Evolutionary conservation across 2,113 vertebrate species (phyloP).

Genomic region (Lynx canadensis): DNA sequence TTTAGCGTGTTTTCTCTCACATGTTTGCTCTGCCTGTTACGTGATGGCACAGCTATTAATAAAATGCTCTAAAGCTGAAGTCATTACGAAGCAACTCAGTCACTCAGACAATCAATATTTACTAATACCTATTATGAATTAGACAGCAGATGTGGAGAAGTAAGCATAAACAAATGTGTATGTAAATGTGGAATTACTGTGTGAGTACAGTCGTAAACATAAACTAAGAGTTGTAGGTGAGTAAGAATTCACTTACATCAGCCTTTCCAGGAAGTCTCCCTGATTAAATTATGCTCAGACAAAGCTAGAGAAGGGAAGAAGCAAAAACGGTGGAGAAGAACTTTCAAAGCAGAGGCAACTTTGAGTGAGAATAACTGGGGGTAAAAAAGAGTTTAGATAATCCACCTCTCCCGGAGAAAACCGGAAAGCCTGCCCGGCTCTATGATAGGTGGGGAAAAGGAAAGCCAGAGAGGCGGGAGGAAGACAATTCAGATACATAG

Average conservation of each 20-base stretch:
- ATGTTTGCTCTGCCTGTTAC: not conserved
- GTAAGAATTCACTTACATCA: not conserved
- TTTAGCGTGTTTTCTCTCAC: not conserved
- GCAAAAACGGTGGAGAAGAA: no score
- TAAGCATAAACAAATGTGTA: not conserved
- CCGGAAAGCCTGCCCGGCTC: fast-evolving
- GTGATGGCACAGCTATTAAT: not conserved
- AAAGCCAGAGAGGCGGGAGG: fast-evolving
- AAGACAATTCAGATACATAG: not conserved
- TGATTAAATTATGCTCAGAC: not conserved
- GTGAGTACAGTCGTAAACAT: not conserved
- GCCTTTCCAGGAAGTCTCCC: not conserved
- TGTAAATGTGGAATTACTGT: not conserved
- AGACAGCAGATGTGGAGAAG: not conserved
- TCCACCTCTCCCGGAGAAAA: fast-evolving
- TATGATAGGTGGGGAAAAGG: fast-evolving
- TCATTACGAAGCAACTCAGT: no score
- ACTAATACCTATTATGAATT: not conserved
- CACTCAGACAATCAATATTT: not conserved
- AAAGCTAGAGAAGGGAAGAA: not conserved
- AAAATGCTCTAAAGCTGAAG: not conserved
- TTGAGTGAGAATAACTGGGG: not conserved
- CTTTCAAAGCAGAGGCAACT: not conserved
- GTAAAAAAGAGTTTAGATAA: not conserved
- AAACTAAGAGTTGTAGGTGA: not conserved